Percentiles rank a stretch among this genome's conserved stretches.
Evolutionary conservation across 2,113 vertebrate genomes (phyloP).

Genomic region (Litocranius walleri): DNA sequence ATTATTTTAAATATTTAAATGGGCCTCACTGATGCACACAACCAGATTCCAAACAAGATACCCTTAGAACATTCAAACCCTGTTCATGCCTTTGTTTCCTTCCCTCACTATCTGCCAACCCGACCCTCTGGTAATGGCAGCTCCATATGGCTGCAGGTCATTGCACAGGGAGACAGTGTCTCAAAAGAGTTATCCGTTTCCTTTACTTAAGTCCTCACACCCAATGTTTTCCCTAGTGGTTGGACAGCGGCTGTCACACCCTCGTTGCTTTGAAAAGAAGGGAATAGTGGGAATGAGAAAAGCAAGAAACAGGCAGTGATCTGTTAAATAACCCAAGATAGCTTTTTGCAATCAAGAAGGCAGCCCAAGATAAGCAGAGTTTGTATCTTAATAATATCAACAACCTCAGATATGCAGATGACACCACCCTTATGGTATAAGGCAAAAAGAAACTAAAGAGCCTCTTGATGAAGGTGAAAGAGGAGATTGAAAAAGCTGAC

Average conservation of each 20-base stretch:
- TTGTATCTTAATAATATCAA: background rate
- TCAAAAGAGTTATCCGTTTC: background rate
- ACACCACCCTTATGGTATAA: background rate
- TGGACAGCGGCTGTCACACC: background rate
- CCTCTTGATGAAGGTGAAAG: background rate
- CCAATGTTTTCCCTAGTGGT: background rate
- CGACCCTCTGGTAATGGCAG: accelerated
- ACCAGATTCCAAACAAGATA: background rate
- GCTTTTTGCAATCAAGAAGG: background rate
- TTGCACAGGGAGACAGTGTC: background rate
- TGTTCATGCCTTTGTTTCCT: background rate
- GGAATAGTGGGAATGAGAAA: background rate
- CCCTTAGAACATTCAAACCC: background rate
- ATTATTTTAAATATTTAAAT: conserved; percentile 31
- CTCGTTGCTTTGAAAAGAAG: background rate
- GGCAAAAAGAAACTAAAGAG: background rate
- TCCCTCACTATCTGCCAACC: too few relatives aligned
- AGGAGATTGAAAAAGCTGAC: background rate
- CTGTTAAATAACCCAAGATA: background rate
- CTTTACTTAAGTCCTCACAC: background rate
- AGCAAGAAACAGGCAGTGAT: background rate
- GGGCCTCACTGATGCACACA: background rate
- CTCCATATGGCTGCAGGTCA: background rate
- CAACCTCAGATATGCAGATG: background rate
- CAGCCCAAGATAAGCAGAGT: background rate